phyloP scores from a whole-genome alignment of 2,113 vertebrate species.

The Sinosuthora webbiana region DNA sequence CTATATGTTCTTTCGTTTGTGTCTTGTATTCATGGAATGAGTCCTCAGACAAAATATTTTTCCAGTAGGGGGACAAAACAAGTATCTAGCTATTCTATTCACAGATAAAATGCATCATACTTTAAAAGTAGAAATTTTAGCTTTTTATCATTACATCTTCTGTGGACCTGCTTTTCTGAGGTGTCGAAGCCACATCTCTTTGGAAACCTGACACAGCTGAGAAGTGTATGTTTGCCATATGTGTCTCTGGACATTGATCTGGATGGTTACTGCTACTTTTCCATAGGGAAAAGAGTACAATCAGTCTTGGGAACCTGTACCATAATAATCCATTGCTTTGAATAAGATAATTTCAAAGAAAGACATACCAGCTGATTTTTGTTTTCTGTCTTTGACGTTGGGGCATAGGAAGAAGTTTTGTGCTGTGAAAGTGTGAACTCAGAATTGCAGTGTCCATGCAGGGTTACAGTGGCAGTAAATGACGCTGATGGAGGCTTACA shows the following conservation, averaged over 20 bases:
- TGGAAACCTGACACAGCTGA: background rate
- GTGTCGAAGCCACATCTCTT: background rate
- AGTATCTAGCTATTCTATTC: background rate
- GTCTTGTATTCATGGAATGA: background rate
- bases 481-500: background rate
- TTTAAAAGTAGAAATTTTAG: background rate
- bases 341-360: background rate
- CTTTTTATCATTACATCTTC: background rate
- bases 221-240: background rate
- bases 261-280: background rate
- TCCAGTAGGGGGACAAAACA: background rate
- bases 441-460: background rate
- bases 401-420: background rate
- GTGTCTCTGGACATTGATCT: background rate
- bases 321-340: background rate
- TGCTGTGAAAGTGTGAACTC: background rate
- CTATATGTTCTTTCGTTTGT: background rate
- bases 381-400: background rate
- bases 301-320: background rate
- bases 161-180: background rate
- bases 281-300: background rate
- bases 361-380: background rate
- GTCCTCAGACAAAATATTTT: background rate
- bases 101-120: background rate
- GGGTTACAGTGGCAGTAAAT: accelerated